Evolutionary conservation across 2,888 invertebrate species (phyloP).

Genomic region (Caenorhabditis panamensis): DNA sequence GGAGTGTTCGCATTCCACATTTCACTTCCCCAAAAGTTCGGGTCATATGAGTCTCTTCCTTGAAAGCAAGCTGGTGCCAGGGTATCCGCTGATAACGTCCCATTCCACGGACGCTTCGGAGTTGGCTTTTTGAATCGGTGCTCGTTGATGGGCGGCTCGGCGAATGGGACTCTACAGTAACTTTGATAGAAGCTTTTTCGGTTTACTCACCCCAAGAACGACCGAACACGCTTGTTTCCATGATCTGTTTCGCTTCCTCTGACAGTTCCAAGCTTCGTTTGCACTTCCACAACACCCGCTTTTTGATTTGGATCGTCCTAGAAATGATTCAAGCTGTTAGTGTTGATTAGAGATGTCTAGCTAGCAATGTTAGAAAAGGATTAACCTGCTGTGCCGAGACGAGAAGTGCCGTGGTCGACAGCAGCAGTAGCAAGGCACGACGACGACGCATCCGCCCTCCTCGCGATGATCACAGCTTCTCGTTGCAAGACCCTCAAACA

Average conservation of each 20-base stretch:
- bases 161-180: constrained; percentile 75
- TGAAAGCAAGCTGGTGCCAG: constrained; percentile 77
- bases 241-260: constrained; percentile 71
- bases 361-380: neutral
- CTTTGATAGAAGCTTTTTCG: neutral
- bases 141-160: constrained; percentile 75
- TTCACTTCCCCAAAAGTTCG: constrained; percentile 86
- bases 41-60: constrained; percentile 71
- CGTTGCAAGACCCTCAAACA: constrained; percentile 55
- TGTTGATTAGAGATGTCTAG: constrained; percentile 7
- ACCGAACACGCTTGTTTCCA: constrained; percentile 53
- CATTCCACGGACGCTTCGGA: constrained; percentile 75
- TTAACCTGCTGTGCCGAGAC: constrained; percentile 43
- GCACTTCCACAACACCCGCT: constrained; percentile 67
- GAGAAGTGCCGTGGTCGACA: constrained; percentile 33
- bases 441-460: constrained; percentile 53
- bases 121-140: constrained; percentile 74
- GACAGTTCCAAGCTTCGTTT: constrained; percentile 73
- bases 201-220: constrained; percentile 51
- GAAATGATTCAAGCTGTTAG: constrained; percentile 23
- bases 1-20: constrained; percentile 97
- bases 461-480: constrained; percentile 27
- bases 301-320: constrained; percentile 35
- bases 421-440: constrained; percentile 50
- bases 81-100: constrained; percentile 58